Base-by-base conservation (phyloP, 1,140 invertebrate genomes). In the Cephus cinctus region DNA sequence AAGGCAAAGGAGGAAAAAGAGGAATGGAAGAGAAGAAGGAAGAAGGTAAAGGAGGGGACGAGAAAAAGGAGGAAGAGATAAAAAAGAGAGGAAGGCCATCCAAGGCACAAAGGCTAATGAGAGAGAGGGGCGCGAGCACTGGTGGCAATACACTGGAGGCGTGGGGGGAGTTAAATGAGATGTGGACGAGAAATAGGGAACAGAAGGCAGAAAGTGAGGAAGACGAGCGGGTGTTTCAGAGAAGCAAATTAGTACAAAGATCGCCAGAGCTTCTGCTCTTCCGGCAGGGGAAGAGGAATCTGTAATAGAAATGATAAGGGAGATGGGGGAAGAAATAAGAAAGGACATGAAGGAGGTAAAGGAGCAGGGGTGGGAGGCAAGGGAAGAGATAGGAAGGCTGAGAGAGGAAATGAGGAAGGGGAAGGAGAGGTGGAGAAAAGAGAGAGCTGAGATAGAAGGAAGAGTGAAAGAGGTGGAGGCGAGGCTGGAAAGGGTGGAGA, bases 191-290 rank as follows among this genome's bases (percentile, higher is more conserved):
- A 22, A 44, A 30, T 11, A 31, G 18, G 25, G 20, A 30, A 34
- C n/a, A 20, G 18, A 43, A 27, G n/a, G 27, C 25, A 3, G 4
- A 36, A 22, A 46, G 23, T 32, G 8, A 18, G 2, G 9, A 36
- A 38, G 34, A 12, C 12, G 5, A 14, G 12, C n/a, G n/a, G 12
- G 4, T n/a, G 32, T 4, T 16, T 12, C 14, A 12, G 34, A 18
- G 5, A 0, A 18, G 34, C 3, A 12, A 36, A 18, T 6, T 12
- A 42, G 11, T 16, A 30, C 15, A 6, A 36, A 20, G n/a, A 44
- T 11, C 41, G 48, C 38, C 39, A 21, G 30, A 31, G 47, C n/a
- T n/a, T n/a, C n/a, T n/a, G n/a, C n/a, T n/a, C 6, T 32, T 43
- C 25, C 40, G 43, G 16, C 3, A 15, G 12, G 5, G 6, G 34